phyloP scores from a whole-genome alignment of 2,888 invertebrate species.

The Oasisia sp. region DNA sequence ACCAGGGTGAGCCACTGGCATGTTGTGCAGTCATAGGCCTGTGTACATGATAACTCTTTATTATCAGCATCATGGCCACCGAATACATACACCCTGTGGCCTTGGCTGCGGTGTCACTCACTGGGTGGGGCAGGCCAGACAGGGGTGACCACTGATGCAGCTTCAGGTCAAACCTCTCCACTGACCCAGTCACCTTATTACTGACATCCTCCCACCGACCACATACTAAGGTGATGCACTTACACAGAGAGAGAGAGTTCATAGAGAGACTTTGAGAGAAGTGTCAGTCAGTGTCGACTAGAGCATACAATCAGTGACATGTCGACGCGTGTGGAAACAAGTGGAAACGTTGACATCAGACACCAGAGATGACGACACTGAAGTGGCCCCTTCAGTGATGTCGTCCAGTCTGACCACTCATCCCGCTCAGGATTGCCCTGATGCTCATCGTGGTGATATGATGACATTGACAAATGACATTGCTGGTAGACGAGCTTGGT shows the following conservation, averaged over 20 bases:
- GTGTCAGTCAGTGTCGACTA: no score
- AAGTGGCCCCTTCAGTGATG: slow-evolving; percentile 37
- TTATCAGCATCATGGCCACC: slow-evolving; percentile 35
- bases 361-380: slow-evolving; percentile 33
- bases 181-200: slow-evolving; percentile 27
- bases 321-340: no score
- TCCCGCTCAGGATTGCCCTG: no score
- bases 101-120: slow-evolving; percentile 35
- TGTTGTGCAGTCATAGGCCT: slow-evolving; percentile 34
- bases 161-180: slow-evolving; percentile 29
- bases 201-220: slow-evolving; percentile 36
- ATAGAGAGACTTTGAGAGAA: no score
- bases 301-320: no score
- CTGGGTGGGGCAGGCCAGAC: slow-evolving; percentile 28
- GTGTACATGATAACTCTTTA: slow-evolving; percentile 25
- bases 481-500: no score
- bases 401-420: no score
- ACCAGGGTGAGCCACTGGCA: slow-evolving; percentile 30
- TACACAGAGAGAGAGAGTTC: no score
- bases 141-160: background rate
- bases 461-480: no score
- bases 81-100: slow-evolving; percentile 35
- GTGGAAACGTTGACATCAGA: background rate
- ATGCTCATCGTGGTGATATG: no score
- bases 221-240: no score